Conservation (phyloP, 2,113 vertebrate genomes). For the Lamprotornis superbus region DNA sequence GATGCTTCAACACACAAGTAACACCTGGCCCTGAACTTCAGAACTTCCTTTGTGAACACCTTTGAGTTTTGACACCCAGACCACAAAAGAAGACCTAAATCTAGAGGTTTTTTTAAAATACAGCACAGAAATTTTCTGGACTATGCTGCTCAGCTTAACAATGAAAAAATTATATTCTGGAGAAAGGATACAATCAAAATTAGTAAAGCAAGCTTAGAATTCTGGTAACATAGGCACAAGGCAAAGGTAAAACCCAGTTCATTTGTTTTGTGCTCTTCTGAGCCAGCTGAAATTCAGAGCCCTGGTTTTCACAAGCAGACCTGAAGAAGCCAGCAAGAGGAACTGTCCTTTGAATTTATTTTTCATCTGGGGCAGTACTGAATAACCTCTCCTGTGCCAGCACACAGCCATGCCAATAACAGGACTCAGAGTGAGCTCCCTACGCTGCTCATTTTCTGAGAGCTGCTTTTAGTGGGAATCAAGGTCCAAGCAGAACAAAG, state of each 20-base stretch:
- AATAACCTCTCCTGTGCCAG: neutral
- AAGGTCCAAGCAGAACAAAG: neutral
- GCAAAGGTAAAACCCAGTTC: neutral
- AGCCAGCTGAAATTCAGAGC: neutral
- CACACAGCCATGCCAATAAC: neutral
- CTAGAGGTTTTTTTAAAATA: neutral
- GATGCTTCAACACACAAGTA: neutral
- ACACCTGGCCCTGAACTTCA: neutral
- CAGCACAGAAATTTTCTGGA: neutral
- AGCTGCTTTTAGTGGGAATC: neutral
- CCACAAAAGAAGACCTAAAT: neutral
- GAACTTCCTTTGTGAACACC: neutral
- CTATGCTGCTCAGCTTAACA: neutral
- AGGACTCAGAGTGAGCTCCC: neutral
- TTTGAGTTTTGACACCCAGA: neutral
- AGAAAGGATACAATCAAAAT: neutral
- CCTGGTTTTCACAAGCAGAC: neutral
- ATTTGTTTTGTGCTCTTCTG: neutral
- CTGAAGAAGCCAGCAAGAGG: constrained; percentile 8
- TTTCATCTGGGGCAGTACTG: neutral
- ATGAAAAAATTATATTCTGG: neutral
- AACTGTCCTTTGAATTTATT: constrained; percentile 24
- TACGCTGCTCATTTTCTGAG: neutral
- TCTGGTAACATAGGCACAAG: neutral
- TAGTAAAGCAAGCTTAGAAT: neutral